A percentile compares a stretch with the other conserved stretches of the same genome.
Evolutionary conservation across 2,797 vertebrate species (phyloP).

Genomic region (Scolopax bukidnonensis): DNA sequence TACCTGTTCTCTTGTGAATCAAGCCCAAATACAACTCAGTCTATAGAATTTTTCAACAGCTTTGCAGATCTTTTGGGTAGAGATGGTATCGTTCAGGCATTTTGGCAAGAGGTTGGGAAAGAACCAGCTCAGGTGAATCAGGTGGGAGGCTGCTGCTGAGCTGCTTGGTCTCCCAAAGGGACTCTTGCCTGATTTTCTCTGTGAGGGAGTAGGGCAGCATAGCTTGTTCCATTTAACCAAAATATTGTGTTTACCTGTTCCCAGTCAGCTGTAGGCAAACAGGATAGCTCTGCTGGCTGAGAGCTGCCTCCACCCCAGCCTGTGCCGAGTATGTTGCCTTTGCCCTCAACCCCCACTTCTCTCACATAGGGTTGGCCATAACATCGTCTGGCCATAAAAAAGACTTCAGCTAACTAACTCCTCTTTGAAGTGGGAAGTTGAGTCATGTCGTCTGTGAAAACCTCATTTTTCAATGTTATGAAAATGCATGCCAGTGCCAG

Average conservation of each 20-base stretch:
- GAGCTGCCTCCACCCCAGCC: neutral
- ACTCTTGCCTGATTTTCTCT: neutral
- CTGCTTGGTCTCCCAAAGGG: neutral
- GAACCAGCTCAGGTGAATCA: neutral
- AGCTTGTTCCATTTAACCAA: neutral
- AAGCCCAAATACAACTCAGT: neutral
- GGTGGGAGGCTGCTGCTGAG: neutral
- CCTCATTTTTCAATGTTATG: conserved; percentile 71
- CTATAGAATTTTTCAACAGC: neutral
- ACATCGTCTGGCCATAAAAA: conserved; percentile 13
- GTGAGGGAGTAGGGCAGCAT: neutral
- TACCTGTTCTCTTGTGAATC: neutral
- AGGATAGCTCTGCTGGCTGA: neutral
- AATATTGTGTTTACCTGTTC: conserved; percentile 1
- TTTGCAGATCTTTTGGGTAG: neutral
- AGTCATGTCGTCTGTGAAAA: conserved; percentile 73
- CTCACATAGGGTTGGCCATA: neutral
- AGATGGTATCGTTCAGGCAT: neutral
- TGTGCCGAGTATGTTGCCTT: neutral
- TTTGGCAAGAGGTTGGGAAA: neutral
- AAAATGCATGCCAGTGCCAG: conserved; percentile 64
- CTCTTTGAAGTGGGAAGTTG: conserved; percentile 71
- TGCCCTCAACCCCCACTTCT: neutral
- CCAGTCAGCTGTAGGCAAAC: conserved; percentile 22
- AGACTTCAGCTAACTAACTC: conserved; percentile 41